Evolutionary conservation across 2,888 invertebrate genomes (phyloP), one percentile per base, ranked within the genome.

Genomic region (Aleiodes alternator): DNA sequence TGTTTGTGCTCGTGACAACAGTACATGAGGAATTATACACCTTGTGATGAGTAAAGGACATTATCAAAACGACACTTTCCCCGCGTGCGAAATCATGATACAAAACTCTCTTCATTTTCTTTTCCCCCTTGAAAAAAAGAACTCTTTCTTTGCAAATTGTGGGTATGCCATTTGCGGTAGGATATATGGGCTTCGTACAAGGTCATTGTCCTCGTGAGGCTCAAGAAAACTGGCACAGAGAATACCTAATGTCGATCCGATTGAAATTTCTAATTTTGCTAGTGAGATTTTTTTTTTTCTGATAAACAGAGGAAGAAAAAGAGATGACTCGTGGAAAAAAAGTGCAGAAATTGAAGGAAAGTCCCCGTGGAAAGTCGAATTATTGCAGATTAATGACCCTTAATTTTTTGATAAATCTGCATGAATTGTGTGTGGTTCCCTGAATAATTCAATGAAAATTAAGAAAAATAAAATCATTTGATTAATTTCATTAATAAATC

Each of bases 241-340:
- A 76, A 70, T 73, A 72, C 64, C 64, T 75, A 64, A 75, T 75
- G 74, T 64, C 64, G 61, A 72, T 72, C 69, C 74, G 53, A 75
- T 81, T 77, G 77, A 43, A 83, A 84, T 84, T 84, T 84, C 84
- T 84, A 84, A 84, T 84, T 82, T 79, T 66, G 57, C 76, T 69
- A 76, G 84, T 79, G 81, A 82, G 82, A 50, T 23, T 31, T 23
- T 31, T 23, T 64, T 43, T 23, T 23, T 23, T 48, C 16, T 64
- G 43, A 38, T 16, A 11, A 34, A 59, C 14, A 38, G 7, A 59
- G 14, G 34, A 11, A 34, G 34, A 34, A 38, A n/a, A 59, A 34
- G 34, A n/a, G 59, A 34, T 59, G 34, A 59, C 79, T 78, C 69
- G 38, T 51, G 61, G 53, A 61, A 61, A 69, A 69, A 59, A 16